Evolutionary conservation across 1,140 invertebrate species (phyloP), one percentile per base, ranked within the genome.

Genomic region (Drosophila suzukii): DNA sequence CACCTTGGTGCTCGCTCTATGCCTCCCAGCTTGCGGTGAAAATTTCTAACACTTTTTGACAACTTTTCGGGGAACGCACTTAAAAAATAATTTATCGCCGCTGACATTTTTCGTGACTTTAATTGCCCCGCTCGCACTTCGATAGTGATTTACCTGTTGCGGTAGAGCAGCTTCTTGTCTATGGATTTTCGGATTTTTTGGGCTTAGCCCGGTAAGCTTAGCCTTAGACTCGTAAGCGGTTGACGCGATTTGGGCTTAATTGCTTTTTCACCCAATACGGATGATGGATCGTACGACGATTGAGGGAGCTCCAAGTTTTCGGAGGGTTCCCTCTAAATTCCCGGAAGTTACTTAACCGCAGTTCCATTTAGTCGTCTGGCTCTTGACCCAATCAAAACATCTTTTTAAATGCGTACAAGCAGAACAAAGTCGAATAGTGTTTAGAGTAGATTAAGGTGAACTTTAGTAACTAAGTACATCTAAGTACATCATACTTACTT

Each of bases 11-110:
- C 46, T 73, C 55, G 6, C 32, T n/a, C n/a, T n/a, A 34, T 79
- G 70, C 70, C 50, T 43, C 27, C 49, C 65, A 56, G 76, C 74
- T 61, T 56, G 78, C 65, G 75, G 83, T 83, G 83, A 74, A 86
- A 86, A 86, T 89, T 89, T 83, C 83, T 79, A 86, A 88, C 79
- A 62, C 79, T 83, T 83, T 88, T 86, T 86, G 83, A 89, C 83
- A 86, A 86, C 83, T 88, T 89, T 89, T 81, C 63, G 78, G 84
- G 79, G 54, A 86, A 89, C 83, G 83, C 83, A 86, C 83, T 86
- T 89, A 86, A 86, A 50, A 86, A 75, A 79, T 65, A 77, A 86
- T 86, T 86, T 86, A 86, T 86, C 83, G 83, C 79, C 49, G 74
- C 84, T 75, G 75, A 83, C 84, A 89, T 89, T 86, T 80, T 88